Conservation (phyloP, 2,797 vertebrate species). For the Sciurus vulgaris region DNA sequence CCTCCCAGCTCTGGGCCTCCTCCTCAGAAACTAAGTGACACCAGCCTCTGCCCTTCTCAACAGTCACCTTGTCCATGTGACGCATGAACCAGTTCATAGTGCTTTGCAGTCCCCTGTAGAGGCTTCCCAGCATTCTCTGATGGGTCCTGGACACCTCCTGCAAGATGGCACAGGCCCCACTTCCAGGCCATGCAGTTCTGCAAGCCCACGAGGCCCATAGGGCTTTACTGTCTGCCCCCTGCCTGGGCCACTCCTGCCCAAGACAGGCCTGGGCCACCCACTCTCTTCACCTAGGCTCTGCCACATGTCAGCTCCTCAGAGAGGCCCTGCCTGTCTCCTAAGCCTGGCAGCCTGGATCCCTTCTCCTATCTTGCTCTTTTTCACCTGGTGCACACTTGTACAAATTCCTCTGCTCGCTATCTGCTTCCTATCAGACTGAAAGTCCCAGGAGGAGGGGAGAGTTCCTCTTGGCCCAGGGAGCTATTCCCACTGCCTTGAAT, state of each 20-base stretch:
- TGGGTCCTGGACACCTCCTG: neutral
- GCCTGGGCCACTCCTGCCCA: neutral
- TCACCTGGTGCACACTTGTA: accelerated
- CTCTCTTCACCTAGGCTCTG: neutral
- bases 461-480: neutral
- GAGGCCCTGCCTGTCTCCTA: neutral
- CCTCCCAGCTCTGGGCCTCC: neutral
- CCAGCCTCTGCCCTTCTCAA: neutral
- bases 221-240: neutral
- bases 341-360: neutral
- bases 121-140: neutral
- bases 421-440: neutral
- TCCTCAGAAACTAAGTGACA: neutral
- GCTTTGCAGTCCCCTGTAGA: neutral
- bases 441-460: neutral
- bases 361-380: neutral
- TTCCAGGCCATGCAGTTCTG: too few relatives aligned
- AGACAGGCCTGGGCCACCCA: accelerated
- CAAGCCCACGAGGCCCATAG: accelerated
- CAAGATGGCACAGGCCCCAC: neutral
- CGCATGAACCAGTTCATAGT: accelerated
- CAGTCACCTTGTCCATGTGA: neutral
- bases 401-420: accelerated
- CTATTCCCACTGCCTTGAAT: neutral
- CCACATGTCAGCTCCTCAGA: neutral